These are phyloP conservation scores for Orbicella faveolata DNA, from an alignment of 64 coral and sea anemone genomes.

Conservation along the genomic window DNA sequence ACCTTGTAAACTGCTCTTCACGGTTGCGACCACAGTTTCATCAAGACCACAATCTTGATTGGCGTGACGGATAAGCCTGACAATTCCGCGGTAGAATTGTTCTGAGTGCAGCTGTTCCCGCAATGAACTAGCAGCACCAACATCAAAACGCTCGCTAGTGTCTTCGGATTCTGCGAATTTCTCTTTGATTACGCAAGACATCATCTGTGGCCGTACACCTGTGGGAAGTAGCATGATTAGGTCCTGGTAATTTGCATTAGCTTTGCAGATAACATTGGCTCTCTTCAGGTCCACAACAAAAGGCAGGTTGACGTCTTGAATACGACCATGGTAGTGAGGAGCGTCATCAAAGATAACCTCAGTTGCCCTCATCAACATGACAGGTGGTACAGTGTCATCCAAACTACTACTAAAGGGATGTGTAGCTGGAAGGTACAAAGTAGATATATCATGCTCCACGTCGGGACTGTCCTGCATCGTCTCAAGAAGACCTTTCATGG, in stretches of 20 bases:
- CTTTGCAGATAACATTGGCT: slow-evolving; percentile 10
- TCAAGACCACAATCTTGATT: slow-evolving; percentile 11
- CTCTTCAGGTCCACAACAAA: slow-evolving; percentile 50
- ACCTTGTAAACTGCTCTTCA: not conserved
- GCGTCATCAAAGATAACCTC: slow-evolving; percentile 64
- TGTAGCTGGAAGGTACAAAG: slow-evolving; percentile 41
- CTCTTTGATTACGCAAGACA: slow-evolving; percentile 58
- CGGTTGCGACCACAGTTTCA: not conserved
- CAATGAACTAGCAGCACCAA: slow-evolving; percentile 25
- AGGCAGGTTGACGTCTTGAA: slow-evolving; percentile 22
- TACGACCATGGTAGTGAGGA: slow-evolving; percentile 54
- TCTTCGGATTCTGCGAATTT: not conserved
- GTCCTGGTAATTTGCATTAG: slow-evolving; percentile 9
- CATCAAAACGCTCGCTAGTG: not conserved
- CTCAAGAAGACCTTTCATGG: slow-evolving; percentile 65
- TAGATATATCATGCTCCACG: not conserved
- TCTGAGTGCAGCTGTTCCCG: slow-evolving; percentile 15
- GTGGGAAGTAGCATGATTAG: slow-evolving; percentile 33
- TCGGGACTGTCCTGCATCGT: not conserved
- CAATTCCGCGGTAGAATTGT: slow-evolving; percentile 56
- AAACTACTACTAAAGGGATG: not conserved
- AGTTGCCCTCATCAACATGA: slow-evolving; percentile 40
- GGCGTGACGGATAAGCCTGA: slow-evolving; percentile 68
- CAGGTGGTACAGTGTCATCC: not conserved
- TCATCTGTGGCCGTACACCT: slow-evolving; percentile 56